These are phyloP conservation scores for Acanthosepion lycidas DNA, from an alignment of 2,888 invertebrate species.

Conservation along the genomic window DNA sequence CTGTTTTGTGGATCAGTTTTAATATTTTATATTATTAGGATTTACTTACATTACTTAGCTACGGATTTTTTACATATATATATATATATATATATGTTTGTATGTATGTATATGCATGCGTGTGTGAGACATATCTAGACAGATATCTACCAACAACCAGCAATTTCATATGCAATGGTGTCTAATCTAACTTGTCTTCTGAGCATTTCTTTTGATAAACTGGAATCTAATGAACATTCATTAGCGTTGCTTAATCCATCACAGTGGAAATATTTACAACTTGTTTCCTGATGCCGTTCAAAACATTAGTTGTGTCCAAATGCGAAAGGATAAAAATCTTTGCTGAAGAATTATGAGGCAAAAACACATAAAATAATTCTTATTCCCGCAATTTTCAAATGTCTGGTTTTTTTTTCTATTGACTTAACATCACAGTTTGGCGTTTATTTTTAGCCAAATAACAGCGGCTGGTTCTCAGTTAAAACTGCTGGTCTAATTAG, in stretches of 20 bases:
- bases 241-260: not conserved
- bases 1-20: no score
- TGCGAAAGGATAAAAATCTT: not conserved
- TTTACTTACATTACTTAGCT: no score
- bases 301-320: not conserved
- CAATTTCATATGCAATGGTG: not conserved
- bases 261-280: not conserved
- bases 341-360: not conserved
- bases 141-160: not conserved
- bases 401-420: no score
- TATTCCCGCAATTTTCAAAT: no score
- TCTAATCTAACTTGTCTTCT: not conserved
- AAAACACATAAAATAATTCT: not conserved
- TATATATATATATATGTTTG: not conserved
- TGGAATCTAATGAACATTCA: not conserved
- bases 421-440: no score
- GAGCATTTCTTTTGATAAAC: constrained; percentile 2
- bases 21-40: no score
- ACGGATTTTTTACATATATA: not conserved
- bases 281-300: not conserved
- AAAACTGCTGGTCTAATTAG: no score
- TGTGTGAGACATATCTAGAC: not conserved
- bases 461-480: no score
- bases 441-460: no score
- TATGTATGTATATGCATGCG: not conserved